Conservation (phyloP, 2,888 invertebrate genomes). For the Aelia acuminata region DNA sequence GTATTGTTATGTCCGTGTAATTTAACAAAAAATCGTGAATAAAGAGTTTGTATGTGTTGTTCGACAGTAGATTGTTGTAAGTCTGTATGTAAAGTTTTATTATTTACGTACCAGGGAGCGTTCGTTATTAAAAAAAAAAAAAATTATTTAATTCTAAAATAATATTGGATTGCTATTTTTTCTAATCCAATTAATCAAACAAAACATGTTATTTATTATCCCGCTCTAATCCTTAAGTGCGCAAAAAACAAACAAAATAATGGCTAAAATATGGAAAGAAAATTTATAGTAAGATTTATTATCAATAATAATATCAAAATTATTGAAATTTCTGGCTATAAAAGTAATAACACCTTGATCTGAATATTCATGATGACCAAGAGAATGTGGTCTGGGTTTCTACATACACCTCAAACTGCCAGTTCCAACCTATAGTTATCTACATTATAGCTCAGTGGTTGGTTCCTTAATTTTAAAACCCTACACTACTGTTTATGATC, state of each 20-base stretch:
- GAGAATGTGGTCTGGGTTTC: not conserved
- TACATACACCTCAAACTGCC: not conserved
- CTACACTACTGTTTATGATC: not conserved
- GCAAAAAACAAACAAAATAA: not conserved
- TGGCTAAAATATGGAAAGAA: not conserved
- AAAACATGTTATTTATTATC: no score
- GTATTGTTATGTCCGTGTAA: no score
- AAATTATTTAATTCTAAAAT: not conserved
- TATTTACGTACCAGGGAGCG: no score
- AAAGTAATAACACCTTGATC: not conserved
- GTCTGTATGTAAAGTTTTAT: no score
- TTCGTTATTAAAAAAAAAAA: no score
- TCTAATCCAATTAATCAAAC: no score
- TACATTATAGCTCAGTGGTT: not conserved
- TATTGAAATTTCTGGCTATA: not conserved
- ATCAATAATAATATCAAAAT: not conserved
- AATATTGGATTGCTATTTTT: not conserved
- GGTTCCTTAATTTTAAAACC: not conserved
- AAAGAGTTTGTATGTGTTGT: no score
- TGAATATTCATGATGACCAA: slow-evolving; percentile 7
- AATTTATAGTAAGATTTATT: not conserved
- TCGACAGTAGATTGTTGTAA: no score
- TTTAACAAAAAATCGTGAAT: no score
- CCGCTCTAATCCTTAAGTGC: not conserved
- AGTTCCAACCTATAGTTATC: not conserved